These are phyloP conservation scores for Phaethon lepturus DNA, from an alignment of 2,113 vertebrate genomes.

Conservation along the genomic window DNA sequence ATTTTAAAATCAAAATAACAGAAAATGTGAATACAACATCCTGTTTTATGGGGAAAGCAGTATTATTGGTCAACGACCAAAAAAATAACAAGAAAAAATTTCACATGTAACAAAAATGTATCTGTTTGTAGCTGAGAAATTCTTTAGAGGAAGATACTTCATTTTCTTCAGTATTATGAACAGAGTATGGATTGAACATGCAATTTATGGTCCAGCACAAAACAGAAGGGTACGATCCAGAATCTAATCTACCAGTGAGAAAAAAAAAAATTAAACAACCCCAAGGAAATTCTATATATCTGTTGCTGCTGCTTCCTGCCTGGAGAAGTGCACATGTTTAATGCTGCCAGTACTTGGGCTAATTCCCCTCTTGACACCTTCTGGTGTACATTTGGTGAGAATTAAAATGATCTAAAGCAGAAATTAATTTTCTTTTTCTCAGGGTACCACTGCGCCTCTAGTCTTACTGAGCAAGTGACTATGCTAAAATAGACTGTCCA, in stretches of 20 bases:
- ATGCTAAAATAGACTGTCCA: neutral
- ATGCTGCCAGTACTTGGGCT: neutral
- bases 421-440: neutral
- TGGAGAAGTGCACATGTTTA: neutral
- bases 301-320: neutral
- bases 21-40: neutral
- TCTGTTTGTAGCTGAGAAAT: neutral
- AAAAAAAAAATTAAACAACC: neutral
- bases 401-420: neutral
- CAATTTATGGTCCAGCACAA: neutral
- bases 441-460: neutral
- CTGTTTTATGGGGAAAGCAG: neutral
- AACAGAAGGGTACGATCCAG: neutral
- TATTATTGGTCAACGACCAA: neutral
- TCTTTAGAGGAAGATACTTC: neutral
- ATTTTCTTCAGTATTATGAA: neutral
- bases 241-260: neutral
- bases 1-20: neutral
- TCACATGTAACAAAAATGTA: rapidly evolving
- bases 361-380: neutral
- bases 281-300: neutral
- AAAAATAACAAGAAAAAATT: neutral
- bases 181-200: neutral
- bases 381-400: neutral
- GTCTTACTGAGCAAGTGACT: neutral